These are phyloP conservation scores for Tachystola acroxantha DNA, from an alignment of 2,888 invertebrate species.

Conservation along the genomic window DNA sequence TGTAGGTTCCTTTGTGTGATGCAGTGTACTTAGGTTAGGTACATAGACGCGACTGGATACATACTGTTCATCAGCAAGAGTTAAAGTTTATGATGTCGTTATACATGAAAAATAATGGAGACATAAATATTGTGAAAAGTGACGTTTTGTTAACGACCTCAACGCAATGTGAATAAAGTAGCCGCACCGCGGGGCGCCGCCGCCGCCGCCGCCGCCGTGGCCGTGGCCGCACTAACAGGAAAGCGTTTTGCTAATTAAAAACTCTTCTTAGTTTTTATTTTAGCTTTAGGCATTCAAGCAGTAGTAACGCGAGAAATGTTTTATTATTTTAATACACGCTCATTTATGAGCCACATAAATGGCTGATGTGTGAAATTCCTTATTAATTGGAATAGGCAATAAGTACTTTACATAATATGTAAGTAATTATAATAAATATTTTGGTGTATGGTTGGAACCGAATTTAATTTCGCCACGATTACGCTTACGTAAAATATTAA, in stretches of 20 bases:
- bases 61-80: constrained; percentile 38
- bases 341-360: constrained; percentile 42
- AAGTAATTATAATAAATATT: neutral
- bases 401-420: neutral
- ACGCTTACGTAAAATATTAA: too few relatives aligned
- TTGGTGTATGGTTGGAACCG: neutral
- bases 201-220: constrained; percentile 18
- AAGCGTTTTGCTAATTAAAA: constrained; percentile 68
- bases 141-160: constrained; percentile 69
- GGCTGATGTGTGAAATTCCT: constrained; percentile 50
- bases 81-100: constrained; percentile 58
- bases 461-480: too few relatives aligned
- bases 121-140: constrained; percentile 72
- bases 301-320: constrained; percentile 53
- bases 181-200: constrained; percentile 55
- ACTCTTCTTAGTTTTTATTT: constrained; percentile 45
- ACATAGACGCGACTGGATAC: too few relatives aligned
- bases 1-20: too few relatives aligned
- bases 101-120: constrained; percentile 67
- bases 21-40: neutral
- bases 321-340: constrained; percentile 57
- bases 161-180: constrained; percentile 63
- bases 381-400: constrained; percentile 22
- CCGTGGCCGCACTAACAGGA: constrained; percentile 29
- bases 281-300: constrained; percentile 32